phyloP scores from a whole-genome alignment of 1,140 invertebrate species.

The Planococcus citri region DNA sequence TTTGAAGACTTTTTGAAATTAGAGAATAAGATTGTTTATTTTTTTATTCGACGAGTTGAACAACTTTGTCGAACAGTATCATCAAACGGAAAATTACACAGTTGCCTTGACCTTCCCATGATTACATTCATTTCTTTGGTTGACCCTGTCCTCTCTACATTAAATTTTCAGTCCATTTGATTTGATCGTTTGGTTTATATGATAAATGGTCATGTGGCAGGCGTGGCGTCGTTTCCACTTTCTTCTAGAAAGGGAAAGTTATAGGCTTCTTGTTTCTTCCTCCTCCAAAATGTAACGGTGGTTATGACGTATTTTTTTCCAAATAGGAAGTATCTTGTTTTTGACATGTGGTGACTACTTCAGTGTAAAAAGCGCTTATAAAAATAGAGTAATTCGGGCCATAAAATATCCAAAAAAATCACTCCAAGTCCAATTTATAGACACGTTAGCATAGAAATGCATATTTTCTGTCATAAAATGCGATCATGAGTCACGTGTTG shows the following conservation, averaged over 20 bases:
- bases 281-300: constrained; percentile 14
- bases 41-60: not conserved
- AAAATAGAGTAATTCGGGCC: not conserved
- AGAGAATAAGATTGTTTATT: not conserved
- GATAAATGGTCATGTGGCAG: constrained; percentile 13
- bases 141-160: constrained; percentile 13
- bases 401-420: not conserved
- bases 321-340: not conserved
- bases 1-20: no score
- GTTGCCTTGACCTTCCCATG: constrained; percentile 12
- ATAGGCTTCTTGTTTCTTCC: constrained; percentile 11
- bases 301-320: not conserved
- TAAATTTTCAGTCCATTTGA: constrained; percentile 8
- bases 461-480: no score
- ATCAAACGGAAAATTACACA: not conserved
- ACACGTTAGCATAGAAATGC: no score
- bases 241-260: constrained; percentile 9
- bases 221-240: constrained; percentile 15
- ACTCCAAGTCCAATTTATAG: no score
- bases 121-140: constrained; percentile 15
- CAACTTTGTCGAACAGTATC: not conserved
- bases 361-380: not conserved
- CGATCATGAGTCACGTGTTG: no score
- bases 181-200: constrained; percentile 15
- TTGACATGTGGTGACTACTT: not conserved